A percentile compares a stretch with the other conserved stretches of the same genome.
Evolutionary conservation across 2,113 vertebrate genomes (phyloP).

Genomic region (Marcusenius ussheri): DNA sequence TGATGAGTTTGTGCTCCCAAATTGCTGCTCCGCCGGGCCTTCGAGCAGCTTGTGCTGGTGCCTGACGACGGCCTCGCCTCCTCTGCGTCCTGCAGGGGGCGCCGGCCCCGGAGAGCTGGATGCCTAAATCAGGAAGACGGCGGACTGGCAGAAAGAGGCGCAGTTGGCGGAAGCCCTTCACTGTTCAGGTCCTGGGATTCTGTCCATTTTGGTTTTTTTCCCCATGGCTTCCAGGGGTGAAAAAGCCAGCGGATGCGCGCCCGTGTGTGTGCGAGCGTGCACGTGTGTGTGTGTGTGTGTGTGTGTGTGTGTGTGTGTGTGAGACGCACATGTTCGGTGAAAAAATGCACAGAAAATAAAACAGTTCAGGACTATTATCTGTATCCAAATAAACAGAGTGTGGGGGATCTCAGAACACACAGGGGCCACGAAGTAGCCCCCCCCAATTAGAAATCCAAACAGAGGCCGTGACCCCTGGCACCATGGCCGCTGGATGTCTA

Average conservation of each 20-base stretch:
- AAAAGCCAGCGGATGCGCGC: background rate
- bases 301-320: slow-evolving; percentile 27
- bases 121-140: background rate
- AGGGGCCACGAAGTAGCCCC: background rate
- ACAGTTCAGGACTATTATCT: slow-evolving; percentile 60
- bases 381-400: slow-evolving; percentile 66
- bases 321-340: slow-evolving; percentile 51
- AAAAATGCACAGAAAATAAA: slow-evolving; percentile 56
- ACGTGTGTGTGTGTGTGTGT: slow-evolving; percentile 21
- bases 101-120: background rate
- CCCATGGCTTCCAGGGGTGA: background rate
- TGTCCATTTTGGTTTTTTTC: background rate
- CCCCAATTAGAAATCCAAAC: slow-evolving; percentile 64
- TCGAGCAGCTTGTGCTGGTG: background rate
- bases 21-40: background rate
- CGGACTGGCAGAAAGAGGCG: background rate
- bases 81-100: slow-evolving; percentile 27
- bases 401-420: slow-evolving; percentile 61
- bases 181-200: background rate
- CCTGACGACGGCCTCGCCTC: background rate
- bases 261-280: slow-evolving; percentile 1
- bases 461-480: slow-evolving; percentile 60
- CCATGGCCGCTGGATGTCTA: slow-evolving; percentile 58
- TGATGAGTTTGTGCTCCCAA: background rate
- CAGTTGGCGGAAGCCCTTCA: slow-evolving; percentile 20